Evolutionary conservation across 2,113 vertebrate species (phyloP), one percentile per base, ranked within the genome.

Genomic region (Puntigrus tetrazona): DNA sequence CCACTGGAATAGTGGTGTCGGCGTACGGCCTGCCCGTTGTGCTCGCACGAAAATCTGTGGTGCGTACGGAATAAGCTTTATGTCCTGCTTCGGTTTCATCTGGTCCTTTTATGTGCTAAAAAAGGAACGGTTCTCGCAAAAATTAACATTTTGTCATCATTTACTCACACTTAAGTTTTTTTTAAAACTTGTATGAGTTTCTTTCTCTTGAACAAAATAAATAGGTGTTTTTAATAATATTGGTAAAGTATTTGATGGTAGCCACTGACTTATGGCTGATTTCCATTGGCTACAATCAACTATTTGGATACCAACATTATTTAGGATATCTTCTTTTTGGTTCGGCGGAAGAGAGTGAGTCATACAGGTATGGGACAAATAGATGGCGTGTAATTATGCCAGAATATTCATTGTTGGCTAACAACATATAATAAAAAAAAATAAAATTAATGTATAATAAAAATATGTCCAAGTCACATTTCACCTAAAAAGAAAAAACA

Each of bases 1-100:
- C 98, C 13, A 98, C 97, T 1, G 98, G 98, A 13, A 97, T 99
- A 4, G 97, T 99, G 22, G 96, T 99, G 29, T 99, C 97, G 57
- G 92, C 96, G 8, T 99, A 97, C 81, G 97, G 97, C 2, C 91
- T 99, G 3, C 97, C 97, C 0, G 89, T 98, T 47, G 92, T 99
- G 81, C 94, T 99, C 0, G 97, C 97, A 4, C 95, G 96, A 4
- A 93, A 87, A 1, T 31, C 18, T 55, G 91, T 95, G 85, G 97
- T 99, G 87, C 96, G 96, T 45, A 36, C 20, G 38, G 25, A 25
- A 41, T 50, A 78, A 16, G 7, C 20, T 61, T 0, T 55, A 55
- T 11, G n/a, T 70, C 27, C 61, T 25, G 14, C 0, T 7, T 5
- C 16, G 10, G 45, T 47, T 47, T 47, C 5, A 10, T 43, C 41